These are phyloP conservation scores for Netelia inedita DNA, from an alignment of 2,888 invertebrate species.

Conservation along the genomic window DNA sequence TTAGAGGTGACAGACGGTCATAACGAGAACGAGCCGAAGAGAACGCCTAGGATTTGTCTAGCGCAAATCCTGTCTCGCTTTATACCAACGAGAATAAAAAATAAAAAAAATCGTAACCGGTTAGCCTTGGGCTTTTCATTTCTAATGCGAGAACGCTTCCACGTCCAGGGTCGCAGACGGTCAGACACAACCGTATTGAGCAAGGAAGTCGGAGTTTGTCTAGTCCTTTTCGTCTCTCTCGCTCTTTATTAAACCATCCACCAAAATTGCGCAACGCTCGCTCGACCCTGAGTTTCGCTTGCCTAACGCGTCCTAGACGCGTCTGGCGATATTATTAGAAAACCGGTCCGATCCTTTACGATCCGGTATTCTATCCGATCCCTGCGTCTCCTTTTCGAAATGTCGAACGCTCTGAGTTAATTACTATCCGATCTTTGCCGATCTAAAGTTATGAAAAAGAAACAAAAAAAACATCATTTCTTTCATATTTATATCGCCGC, in stretches of 20 bases:
- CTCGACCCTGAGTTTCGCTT: slow-evolving; percentile 49
- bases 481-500: slow-evolving; percentile 11
- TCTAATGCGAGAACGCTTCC: slow-evolving; percentile 73
- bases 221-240: slow-evolving; percentile 34
- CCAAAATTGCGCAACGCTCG: slow-evolving; percentile 55
- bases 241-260: slow-evolving; percentile 5
- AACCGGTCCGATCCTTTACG: slow-evolving; percentile 38
- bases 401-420: slow-evolving; percentile 10
- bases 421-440: slow-evolving; percentile 33
- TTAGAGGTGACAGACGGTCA: slow-evolving; percentile 84
- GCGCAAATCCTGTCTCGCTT: slow-evolving; percentile 66
- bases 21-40: slow-evolving; percentile 43
- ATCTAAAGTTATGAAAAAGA: slow-evolving; percentile 12
- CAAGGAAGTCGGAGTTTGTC: slow-evolving; percentile 62
- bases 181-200: slow-evolving; percentile 68
- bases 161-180: slow-evolving; percentile 75
- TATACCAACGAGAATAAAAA: background rate
- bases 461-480: slow-evolving; percentile 7
- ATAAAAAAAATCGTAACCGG: slow-evolving; percentile 52
- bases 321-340: slow-evolving; percentile 53
- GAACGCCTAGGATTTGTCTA: slow-evolving; percentile 64
- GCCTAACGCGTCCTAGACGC: slow-evolving; percentile 25
- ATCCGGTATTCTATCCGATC: background rate
- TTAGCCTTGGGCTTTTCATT: slow-evolving; percentile 78
- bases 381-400: slow-evolving; percentile 13